A percentile compares a stretch with the other conserved stretches of the same genome.
These are phyloP conservation scores for Thumatha senex DNA, from an alignment of 2,888 invertebrate species.

Conservation along the genomic window DNA sequence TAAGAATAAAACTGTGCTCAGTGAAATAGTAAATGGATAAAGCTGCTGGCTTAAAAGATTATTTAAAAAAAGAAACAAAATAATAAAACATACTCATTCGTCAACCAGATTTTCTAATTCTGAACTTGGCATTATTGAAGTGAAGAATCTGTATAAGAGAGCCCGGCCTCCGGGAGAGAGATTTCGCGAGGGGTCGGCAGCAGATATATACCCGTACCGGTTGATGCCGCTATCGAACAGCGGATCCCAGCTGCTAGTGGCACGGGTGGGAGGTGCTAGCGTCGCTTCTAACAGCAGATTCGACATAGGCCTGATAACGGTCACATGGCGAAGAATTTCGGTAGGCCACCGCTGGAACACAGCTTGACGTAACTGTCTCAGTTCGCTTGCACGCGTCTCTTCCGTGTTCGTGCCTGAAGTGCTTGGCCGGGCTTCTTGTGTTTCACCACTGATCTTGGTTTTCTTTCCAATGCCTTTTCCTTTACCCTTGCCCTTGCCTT, in stretches of 20 bases:
- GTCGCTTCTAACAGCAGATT: constrained; percentile 48
- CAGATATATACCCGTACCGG: constrained; percentile 25
- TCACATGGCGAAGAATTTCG: constrained; percentile 52
- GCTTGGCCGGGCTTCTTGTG: no score
- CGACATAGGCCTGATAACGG: constrained; percentile 48
- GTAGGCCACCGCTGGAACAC: constrained; percentile 44
- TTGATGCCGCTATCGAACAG: constrained; percentile 20
- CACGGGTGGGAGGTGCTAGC: constrained; percentile 3
- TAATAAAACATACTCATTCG: constrained; percentile 20
- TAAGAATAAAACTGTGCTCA: neutral
- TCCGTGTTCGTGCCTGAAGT: no score
- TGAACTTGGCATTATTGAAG: constrained; percentile 26
- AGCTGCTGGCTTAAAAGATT: neutral
- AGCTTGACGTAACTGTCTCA: constrained; percentile 21
- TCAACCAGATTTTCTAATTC: constrained; percentile 22
- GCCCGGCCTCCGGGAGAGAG: neutral
- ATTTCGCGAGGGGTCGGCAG: neutral
- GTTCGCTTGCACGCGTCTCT: constrained; percentile 26
- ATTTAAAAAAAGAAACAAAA: constrained; percentile 2
- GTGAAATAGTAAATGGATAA: neutral
- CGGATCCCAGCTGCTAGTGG: constrained; percentile 28
- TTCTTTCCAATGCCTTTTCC: no score
- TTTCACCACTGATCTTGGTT: no score
- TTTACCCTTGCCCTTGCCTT: no score
- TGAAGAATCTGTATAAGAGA: constrained; percentile 31